Percentiles rank a stretch among this genome's conserved stretches.
These are phyloP conservation scores for Caenorhabditis sinica DNA, from an alignment of 2,888 invertebrate species.

Conservation along the genomic window DNA sequence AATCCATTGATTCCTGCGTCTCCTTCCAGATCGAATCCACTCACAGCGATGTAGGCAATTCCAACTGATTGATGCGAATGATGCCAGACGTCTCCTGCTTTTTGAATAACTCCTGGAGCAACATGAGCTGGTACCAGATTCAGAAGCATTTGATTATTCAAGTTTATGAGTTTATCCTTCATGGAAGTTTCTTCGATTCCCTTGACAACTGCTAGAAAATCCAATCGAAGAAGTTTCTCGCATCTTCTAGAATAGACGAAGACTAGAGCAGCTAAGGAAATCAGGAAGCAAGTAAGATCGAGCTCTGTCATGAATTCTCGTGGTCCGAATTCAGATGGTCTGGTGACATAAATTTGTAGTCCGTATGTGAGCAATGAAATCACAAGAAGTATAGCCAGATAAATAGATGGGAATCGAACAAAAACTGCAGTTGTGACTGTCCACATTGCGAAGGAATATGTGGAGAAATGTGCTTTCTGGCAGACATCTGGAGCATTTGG, in stretches of 20 bases:
- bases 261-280: constrained; percentile 74
- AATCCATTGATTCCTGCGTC: constrained; percentile 75
- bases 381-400: constrained; percentile 62
- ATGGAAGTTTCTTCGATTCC: constrained; percentile 68
- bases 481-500: constrained; percentile 65
- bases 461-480: constrained; percentile 78
- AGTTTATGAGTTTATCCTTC: constrained; percentile 63
- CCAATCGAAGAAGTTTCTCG: constrained; percentile 79
- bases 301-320: constrained; percentile 76
- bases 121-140: constrained; percentile 81
- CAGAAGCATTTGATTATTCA: constrained; percentile 79
- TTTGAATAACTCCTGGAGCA: constrained; percentile 74
- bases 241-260: constrained; percentile 77
- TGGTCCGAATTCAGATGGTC: constrained; percentile 72
- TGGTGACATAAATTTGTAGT: constrained; percentile 79
- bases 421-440: constrained; percentile 81
- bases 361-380: constrained; percentile 72
- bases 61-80: constrained; percentile 74
- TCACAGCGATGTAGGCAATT: constrained; percentile 74
- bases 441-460: constrained; percentile 81
- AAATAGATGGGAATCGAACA: constrained; percentile 68
- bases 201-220: constrained; percentile 80
- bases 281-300: constrained; percentile 77
- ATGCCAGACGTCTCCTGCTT: constrained; percentile 69
- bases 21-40: constrained; percentile 73